Percentiles rank a stretch among this genome's conserved stretches.
phyloP scores from a whole-genome alignment of 2,888 invertebrate genomes.

The Osmoderma eremita region DNA sequence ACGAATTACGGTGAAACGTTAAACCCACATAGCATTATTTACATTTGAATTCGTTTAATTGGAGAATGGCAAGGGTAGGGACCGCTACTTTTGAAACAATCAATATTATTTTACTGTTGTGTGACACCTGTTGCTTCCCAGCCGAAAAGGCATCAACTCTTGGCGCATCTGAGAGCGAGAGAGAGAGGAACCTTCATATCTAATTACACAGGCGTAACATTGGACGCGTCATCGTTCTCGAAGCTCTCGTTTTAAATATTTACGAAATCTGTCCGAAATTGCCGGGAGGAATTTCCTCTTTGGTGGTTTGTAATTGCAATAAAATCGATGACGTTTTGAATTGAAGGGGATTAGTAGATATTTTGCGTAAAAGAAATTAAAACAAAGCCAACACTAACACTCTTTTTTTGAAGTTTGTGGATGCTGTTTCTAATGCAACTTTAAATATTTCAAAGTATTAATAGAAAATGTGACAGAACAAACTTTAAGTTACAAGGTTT shows the following conservation, averaged over 20 bases:
- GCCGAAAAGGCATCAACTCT: background rate
- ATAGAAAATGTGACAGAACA: too few relatives aligned
- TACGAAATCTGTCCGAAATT: background rate
- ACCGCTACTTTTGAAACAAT: conserved; percentile 27
- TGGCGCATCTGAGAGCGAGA: background rate
- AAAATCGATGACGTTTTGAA: too few relatives aligned
- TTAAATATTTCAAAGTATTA: too few relatives aligned
- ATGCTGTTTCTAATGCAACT: too few relatives aligned
- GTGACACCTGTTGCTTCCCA: conserved; percentile 31
- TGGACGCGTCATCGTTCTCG: background rate
- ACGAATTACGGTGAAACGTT: conserved; percentile 12
- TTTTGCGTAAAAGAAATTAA: too few relatives aligned
- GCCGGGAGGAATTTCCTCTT: background rate
- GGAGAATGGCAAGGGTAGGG: background rate
- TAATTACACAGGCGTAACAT: conserved; percentile 18
- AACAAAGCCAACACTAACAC: too few relatives aligned
- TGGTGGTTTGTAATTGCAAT: background rate
- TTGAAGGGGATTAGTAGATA: too few relatives aligned
- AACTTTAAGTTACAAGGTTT: too few relatives aligned
- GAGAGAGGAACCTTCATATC: conserved; percentile 3
- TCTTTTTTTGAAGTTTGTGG: too few relatives aligned
- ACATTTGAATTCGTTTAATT: conserved; percentile 21
- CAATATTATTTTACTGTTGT: conserved; percentile 34
- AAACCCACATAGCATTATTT: conserved; percentile 17
- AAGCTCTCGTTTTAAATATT: background rate